Evolutionary conservation across 2,113 vertebrate species (phyloP).

Genomic region (Mionectes macconnelli): DNA sequence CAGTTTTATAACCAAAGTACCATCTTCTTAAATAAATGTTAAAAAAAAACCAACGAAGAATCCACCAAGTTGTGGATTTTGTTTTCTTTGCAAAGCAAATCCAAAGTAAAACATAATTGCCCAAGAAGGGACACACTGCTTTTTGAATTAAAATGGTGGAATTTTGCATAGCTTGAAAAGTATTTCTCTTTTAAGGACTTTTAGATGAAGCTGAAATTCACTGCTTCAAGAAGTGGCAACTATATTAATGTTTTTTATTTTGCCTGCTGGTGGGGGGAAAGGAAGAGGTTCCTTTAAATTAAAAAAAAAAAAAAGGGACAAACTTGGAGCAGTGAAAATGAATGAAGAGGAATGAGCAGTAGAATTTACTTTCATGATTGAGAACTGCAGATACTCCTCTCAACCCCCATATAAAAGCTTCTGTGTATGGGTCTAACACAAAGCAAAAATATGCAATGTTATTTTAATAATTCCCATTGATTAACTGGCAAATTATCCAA

Average conservation of each 20-base stretch:
- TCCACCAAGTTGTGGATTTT: not conserved
- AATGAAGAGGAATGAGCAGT: not conserved
- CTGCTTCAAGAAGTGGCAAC: not conserved
- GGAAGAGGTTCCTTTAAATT: not conserved
- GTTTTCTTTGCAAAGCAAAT: not conserved
- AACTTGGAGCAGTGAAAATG: not conserved
- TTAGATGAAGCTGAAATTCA: not conserved
- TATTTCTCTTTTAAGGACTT: not conserved
- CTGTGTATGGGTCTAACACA: not conserved
- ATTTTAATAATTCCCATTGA: constrained; percentile 63
- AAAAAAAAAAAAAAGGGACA: not conserved
- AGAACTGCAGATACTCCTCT: not conserved
- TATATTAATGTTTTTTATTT: not conserved
- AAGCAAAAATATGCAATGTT: not conserved
- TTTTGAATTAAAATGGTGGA: not conserved
- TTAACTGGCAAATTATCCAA: constrained; percentile 33
- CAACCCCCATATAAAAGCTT: not conserved
- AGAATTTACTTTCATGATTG: not conserved
- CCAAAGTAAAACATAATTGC: not conserved
- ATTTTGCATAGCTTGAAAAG: not conserved
- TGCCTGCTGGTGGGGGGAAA: not conserved
- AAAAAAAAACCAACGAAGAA: not conserved
- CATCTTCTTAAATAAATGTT: not conserved
- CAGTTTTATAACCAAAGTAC: not conserved
- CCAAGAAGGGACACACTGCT: not conserved